Conservation (phyloP, 2,888 invertebrate species). For the Sphaeridia pumilis region DNA sequence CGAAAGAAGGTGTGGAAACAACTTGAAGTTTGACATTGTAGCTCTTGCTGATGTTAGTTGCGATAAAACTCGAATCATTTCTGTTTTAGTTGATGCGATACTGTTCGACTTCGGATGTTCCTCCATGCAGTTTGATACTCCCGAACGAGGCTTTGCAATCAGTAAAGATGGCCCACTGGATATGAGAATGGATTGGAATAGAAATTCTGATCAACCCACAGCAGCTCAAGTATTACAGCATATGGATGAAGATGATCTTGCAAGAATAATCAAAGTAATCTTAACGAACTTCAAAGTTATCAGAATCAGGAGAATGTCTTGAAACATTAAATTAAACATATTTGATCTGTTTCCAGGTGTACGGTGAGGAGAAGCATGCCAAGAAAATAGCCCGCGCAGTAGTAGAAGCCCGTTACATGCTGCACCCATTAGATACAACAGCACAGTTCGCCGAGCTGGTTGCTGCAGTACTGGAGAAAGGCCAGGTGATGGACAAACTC, state of each 20-base stretch:
- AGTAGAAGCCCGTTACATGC: conserved; percentile 65
- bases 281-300: too few species aligned
- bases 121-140: conserved; percentile 83
- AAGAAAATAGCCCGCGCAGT: conserved; percentile 76
- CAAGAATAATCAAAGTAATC: conserved; percentile 62
- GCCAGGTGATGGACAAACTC: conserved; percentile 55
- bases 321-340: too few species aligned
- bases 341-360: conserved; percentile 43
- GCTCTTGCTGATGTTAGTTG: too few species aligned
- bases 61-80: too few species aligned
- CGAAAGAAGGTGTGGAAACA: conserved; percentile 49
- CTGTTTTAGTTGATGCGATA: conserved; percentile 62
- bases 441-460: conserved; percentile 66
- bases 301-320: too few species aligned
- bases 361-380: conserved; percentile 82
- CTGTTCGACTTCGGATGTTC: conserved; percentile 90
- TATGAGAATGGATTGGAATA: conserved; percentile 84
- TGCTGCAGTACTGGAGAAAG: conserved; percentile 46
- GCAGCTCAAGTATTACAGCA: conserved; percentile 77
- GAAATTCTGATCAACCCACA: conserved; percentile 58
- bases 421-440: conserved; percentile 67
- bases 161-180: conserved; percentile 77
- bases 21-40: too few species aligned
- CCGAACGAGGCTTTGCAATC: conserved; percentile 72
- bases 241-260: conserved; percentile 64